phyloP scores from a whole-genome alignment of 2,888 invertebrate genomes.

The Lasius platythorax region DNA sequence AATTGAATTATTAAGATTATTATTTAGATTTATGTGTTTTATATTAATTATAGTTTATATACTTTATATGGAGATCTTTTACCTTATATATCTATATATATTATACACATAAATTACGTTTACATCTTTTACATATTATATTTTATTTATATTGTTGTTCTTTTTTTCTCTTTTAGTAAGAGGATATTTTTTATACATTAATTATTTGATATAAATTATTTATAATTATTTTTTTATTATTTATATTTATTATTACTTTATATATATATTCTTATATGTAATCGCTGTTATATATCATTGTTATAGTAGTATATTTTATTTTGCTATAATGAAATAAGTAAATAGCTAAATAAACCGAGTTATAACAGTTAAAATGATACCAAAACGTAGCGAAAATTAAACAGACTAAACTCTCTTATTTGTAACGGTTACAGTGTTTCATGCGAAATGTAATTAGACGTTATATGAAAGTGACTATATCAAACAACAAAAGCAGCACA shows the following conservation, averaged over 20 bases:
- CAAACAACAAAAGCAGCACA: conserved; percentile 12
- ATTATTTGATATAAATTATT: no score
- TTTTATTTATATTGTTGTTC: no score
- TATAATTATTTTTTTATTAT: no score
- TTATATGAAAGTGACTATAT: conserved; percentile 23
- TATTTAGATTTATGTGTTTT: no score
- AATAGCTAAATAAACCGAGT: neutral
- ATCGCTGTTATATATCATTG: neutral
- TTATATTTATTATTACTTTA: neutral
- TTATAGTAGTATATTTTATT: neutral
- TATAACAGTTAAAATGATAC: neutral
- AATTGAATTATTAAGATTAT: no score
- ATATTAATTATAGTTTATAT: no score
- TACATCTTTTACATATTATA: no score
- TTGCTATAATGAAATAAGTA: neutral
- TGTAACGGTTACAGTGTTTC: neutral
- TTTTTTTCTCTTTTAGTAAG: no score
- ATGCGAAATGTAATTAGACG: conserved; percentile 19
- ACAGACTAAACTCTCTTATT: neutral
- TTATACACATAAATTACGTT: no score
- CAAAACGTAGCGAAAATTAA: neutral
- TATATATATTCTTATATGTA: neutral
- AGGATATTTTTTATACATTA: no score
- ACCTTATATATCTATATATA: no score
- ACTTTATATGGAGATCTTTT: no score